Evolutionary conservation across 1,140 invertebrate genomes (phyloP).

Genomic region (Heliconius melpomene): DNA sequence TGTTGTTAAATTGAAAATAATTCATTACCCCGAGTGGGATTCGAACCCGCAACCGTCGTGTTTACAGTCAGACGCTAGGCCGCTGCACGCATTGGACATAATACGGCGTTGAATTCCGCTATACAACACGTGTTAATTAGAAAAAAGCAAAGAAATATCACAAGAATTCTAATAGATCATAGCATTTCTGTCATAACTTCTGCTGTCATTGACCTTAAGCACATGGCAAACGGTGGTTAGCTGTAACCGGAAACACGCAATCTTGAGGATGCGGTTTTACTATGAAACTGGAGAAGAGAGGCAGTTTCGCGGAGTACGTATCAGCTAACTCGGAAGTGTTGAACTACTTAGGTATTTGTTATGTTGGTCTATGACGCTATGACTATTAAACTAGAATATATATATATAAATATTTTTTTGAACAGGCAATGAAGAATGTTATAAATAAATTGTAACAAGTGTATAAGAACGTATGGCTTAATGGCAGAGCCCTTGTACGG

Average conservation of each 20-base stretch:
- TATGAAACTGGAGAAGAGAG: slow-evolving; percentile 20
- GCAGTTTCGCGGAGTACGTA: slow-evolving; percentile 30
- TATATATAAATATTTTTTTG: too few species aligned
- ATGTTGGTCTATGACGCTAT: too few species aligned
- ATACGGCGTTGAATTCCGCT: not conserved
- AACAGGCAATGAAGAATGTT: too few species aligned
- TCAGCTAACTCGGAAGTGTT: slow-evolving; percentile 23
- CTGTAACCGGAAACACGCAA: slow-evolving; percentile 23
- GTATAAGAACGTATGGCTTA: too few species aligned
- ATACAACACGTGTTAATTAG: not conserved
- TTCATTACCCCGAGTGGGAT: too few species aligned
- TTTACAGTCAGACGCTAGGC: too few species aligned
- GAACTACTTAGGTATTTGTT: not conserved
- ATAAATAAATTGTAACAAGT: too few species aligned
- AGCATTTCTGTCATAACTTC: not conserved
- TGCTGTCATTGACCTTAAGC: slow-evolving; percentile 31
- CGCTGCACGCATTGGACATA: too few species aligned
- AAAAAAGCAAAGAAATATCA: not conserved
- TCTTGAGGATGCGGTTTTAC: slow-evolving; percentile 25
- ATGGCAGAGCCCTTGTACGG: too few species aligned
- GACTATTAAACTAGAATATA: too few species aligned
- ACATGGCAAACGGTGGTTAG: slow-evolving; percentile 22
- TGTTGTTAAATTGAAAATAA: too few species aligned
- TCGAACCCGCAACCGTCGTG: too few species aligned
- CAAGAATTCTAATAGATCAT: not conserved